Evolutionary conservation across 2,113 vertebrate species (phyloP).

Genomic region (Cryptomyrus ogoouensis): DNA sequence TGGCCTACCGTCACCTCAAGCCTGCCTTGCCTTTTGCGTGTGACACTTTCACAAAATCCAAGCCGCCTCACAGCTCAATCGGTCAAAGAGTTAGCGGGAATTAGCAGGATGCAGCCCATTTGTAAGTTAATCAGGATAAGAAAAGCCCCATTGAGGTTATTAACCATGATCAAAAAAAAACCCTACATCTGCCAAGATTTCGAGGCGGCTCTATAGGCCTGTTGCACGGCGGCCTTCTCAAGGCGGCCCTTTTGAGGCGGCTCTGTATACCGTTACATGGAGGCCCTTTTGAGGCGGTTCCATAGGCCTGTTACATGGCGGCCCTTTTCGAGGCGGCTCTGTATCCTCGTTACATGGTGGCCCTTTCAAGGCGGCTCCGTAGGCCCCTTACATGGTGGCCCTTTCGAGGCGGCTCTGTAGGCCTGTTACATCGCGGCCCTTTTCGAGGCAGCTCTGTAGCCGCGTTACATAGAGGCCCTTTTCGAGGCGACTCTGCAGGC

Average conservation of each 20-base stretch:
- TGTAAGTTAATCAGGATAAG: background rate
- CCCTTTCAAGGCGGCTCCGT: background rate
- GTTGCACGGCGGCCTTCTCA: too few relatives aligned
- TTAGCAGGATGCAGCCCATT: background rate
- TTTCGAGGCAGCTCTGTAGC: too few relatives aligned
- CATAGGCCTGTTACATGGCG: background rate
- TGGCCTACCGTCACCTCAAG: background rate
- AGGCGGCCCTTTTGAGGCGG: too few relatives aligned
- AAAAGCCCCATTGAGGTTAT: background rate
- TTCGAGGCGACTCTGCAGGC: too few relatives aligned
- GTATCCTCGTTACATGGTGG: background rate
- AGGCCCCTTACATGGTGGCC: background rate
- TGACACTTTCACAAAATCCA: background rate
- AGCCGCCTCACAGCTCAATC: background rate
- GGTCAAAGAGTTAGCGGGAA: background rate
- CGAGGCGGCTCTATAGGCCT: too few relatives aligned
- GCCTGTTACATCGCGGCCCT: background rate
- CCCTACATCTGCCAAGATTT: background rate
- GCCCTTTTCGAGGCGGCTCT: background rate
- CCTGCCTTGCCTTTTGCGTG: background rate
- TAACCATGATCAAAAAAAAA: background rate
- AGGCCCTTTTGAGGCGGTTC: background rate
- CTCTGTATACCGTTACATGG: background rate
- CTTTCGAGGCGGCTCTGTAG: background rate
- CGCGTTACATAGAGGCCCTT: too few relatives aligned